Conservation (phyloP, 2,888 invertebrate genomes). For the Acleris laterana region DNA sequence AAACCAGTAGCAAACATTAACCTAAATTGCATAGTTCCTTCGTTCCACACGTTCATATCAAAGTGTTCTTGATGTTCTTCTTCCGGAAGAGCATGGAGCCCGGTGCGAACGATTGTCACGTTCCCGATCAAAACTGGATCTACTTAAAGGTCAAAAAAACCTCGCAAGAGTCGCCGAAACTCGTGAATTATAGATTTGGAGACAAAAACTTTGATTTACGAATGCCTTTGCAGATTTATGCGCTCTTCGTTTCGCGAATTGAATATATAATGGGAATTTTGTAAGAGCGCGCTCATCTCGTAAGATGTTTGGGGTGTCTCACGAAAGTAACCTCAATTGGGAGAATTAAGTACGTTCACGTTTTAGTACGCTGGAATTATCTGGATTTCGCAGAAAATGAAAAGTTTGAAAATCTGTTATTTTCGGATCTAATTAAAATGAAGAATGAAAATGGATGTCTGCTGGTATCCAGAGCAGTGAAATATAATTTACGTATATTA, state of each 20-base stretch:
- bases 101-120: constrained; percentile 23
- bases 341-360: neutral
- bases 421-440: neutral
- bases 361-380: neutral
- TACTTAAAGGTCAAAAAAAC: constrained; percentile 33
- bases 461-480: too few relatives aligned
- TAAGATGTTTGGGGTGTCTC: constrained; percentile 8
- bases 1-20: neutral
- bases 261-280: constrained; percentile 64
- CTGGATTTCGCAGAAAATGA: neutral
- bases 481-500: too few relatives aligned
- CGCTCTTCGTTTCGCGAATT: constrained; percentile 64
- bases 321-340: neutral
- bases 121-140: constrained; percentile 29
- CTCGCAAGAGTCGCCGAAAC: constrained; percentile 48
- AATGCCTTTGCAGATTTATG: constrained; percentile 67
- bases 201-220: constrained; percentile 77
- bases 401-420: neutral
- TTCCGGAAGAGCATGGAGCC: constrained; percentile 9
- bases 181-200: constrained; percentile 69
- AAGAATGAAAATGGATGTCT: neutral
- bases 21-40: constrained; percentile 1
- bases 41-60: neutral
- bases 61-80: constrained; percentile 6
- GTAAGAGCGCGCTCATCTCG: constrained; percentile 26